Percentiles rank a stretch among this genome's conserved stretches.
Evolutionary conservation across 2,888 invertebrate genomes (phyloP).

Genomic region (Beris chalybata): DNA sequence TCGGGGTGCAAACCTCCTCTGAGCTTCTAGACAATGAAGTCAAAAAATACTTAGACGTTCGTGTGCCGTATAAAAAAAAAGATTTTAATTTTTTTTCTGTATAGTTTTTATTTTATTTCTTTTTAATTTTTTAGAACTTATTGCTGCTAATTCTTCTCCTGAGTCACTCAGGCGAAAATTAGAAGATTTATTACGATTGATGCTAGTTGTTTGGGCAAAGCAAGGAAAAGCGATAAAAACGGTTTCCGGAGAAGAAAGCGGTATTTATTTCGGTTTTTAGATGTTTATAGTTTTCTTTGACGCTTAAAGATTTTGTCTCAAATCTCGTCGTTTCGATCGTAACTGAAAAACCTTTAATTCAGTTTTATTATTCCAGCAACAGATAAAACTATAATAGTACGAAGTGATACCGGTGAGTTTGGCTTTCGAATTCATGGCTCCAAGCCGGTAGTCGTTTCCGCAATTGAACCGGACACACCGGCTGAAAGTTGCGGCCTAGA

Average conservation of each 20-base stretch:
- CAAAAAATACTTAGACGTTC: too few relatives aligned
- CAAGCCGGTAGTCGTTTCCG: constrained; percentile 94
- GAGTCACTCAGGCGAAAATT: constrained; percentile 65
- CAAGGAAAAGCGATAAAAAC: constrained; percentile 71
- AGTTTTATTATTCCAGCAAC: constrained; percentile 64
- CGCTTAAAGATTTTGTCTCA: too few relatives aligned
- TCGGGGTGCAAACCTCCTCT: too few relatives aligned
- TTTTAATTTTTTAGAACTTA: constrained; percentile 46
- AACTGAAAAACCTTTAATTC: not conserved
- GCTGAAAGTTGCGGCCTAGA: constrained; percentile 90
- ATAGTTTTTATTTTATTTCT: constrained; percentile 13
- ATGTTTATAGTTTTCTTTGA: too few relatives aligned
- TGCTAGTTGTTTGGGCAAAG: constrained; percentile 81
- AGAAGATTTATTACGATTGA: constrained; percentile 78
- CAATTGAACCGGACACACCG: constrained; percentile 91
- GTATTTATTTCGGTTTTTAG: constrained; percentile 52
- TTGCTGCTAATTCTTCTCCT: constrained; percentile 49
- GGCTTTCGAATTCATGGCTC: constrained; percentile 95
- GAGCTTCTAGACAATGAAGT: too few relatives aligned
- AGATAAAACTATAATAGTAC: constrained; percentile 83
- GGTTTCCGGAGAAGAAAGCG: constrained; percentile 63
- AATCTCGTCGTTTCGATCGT: too few relatives aligned
- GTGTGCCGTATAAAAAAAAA: too few relatives aligned
- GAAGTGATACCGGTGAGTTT: constrained; percentile 84
- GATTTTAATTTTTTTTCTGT: constrained; percentile 24